These are phyloP conservation scores for Halcyon malimbica DNA, from an alignment of 2,113 vertebrate species.

Conservation along the genomic window DNA sequence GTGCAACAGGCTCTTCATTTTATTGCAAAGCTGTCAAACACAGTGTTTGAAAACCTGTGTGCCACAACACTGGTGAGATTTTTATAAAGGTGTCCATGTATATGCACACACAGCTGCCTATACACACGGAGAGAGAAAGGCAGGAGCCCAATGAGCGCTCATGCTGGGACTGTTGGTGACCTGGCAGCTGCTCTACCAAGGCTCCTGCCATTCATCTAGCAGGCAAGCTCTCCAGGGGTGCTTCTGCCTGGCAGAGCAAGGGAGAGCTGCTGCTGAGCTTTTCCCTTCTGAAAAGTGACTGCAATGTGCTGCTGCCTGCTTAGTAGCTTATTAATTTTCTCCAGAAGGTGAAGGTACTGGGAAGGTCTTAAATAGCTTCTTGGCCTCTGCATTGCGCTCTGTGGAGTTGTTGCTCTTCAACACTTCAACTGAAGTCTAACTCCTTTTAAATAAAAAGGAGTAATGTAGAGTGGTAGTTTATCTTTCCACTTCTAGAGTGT, in stretches of 20 bases:
- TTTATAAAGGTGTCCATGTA: not conserved
- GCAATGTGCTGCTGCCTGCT: not conserved
- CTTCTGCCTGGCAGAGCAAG: not conserved
- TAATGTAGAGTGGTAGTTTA: not conserved
- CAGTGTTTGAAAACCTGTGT: rapidly evolving
- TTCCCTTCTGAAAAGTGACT: not conserved
- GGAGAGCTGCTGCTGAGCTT: not conserved
- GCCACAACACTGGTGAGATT: too few relatives aligned
- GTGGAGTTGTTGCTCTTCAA: not conserved
- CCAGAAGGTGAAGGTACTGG: not conserved
- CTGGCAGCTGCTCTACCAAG: not conserved
- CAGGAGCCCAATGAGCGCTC: not conserved
- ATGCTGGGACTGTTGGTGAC: rapidly evolving
- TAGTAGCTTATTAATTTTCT: not conserved
- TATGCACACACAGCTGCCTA: not conserved
- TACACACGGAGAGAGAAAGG: not conserved
- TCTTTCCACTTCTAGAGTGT: not conserved
- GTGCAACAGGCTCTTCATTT: not conserved
- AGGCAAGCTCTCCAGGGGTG: not conserved
- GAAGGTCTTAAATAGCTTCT: not conserved
- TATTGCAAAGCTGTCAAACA: not conserved
- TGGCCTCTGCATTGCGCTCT: not conserved
- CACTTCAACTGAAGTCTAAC: not conserved
- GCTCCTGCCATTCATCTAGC: not conserved
- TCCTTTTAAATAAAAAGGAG: not conserved